Percentiles rank a stretch among this genome's conserved stretches.
Conservation (phyloP, 2,797 vertebrate genomes). For the Aeoliscus strigatus region DNA sequence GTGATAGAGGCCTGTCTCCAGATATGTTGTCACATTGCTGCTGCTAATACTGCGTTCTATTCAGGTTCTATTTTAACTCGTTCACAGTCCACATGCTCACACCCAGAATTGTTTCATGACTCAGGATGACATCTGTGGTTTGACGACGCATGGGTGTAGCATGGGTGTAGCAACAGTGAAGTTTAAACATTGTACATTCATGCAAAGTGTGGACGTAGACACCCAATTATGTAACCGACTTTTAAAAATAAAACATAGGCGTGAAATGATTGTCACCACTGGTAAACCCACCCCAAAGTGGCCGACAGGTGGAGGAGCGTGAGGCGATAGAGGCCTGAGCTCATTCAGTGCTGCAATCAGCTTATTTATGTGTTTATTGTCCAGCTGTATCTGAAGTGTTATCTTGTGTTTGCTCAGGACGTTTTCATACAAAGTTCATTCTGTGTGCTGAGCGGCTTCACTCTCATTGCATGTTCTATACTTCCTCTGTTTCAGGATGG, state of each 20-base stretch:
- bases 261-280: not conserved
- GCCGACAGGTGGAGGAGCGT: constrained; percentile 1
- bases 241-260: constrained; percentile 6
- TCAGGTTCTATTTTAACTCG: constrained; percentile 4
- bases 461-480: constrained; percentile 4
- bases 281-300: not conserved
- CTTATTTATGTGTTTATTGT: constrained; percentile 27
- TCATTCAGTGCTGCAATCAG: constrained; percentile 22
- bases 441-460: not conserved
- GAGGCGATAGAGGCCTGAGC: constrained; percentile 5
- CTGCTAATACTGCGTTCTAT: constrained; percentile 16
- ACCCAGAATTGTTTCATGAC: constrained; percentile 26
- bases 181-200: constrained; percentile 22
- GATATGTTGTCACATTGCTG: constrained; percentile 23
- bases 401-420: constrained; percentile 51
- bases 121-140: constrained; percentile 18
- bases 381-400: constrained; percentile 37
- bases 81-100: constrained; percentile 22
- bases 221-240: constrained; percentile 26
- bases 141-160: constrained; percentile 34
- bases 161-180: constrained; percentile 19
- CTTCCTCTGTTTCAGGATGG: constrained; percentile 6
- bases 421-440: constrained; percentile 12
- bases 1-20: constrained; percentile 2
- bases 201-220: constrained; percentile 2